These are phyloP conservation scores for Amphipoea lucens DNA, from an alignment of 2,888 invertebrate species.

Conservation along the genomic window DNA sequence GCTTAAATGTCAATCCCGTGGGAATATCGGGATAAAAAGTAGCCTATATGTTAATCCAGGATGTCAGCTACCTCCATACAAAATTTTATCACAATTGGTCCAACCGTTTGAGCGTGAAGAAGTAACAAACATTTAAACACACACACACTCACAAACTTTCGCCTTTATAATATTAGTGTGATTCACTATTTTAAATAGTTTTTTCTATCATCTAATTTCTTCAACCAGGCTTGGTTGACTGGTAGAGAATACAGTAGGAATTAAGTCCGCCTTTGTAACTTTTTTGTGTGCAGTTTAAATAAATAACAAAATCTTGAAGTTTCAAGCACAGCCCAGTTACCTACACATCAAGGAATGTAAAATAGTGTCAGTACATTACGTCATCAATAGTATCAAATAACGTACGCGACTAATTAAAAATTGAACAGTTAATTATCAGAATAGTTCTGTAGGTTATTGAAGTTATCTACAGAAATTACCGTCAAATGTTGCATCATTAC, in stretches of 20 bases:
- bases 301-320: slow-evolving; percentile 6
- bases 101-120: no score
- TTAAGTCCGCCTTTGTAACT: background rate
- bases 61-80: no score
- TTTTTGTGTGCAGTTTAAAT: background rate
- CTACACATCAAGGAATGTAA: background rate
- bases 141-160: no score
- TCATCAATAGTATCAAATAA: slow-evolving; percentile 36
- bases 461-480: slow-evolving; percentile 49
- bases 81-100: no score
- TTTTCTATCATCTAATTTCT: background rate
- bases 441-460: slow-evolving; percentile 40
- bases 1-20: no score
- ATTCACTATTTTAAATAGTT: no score
- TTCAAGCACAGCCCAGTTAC: background rate
- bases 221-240: background rate
- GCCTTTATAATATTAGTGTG: no score
- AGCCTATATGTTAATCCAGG: no score
- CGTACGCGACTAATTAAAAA: slow-evolving; percentile 43
- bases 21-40: no score
- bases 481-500: slow-evolving; percentile 56
- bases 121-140: no score
- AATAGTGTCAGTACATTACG: background rate
- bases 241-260: background rate
- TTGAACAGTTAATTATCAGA: slow-evolving; percentile 29